Evolutionary conservation across 1,140 invertebrate genomes (phyloP).

Genomic region (Paraescarpia echinospica): DNA sequence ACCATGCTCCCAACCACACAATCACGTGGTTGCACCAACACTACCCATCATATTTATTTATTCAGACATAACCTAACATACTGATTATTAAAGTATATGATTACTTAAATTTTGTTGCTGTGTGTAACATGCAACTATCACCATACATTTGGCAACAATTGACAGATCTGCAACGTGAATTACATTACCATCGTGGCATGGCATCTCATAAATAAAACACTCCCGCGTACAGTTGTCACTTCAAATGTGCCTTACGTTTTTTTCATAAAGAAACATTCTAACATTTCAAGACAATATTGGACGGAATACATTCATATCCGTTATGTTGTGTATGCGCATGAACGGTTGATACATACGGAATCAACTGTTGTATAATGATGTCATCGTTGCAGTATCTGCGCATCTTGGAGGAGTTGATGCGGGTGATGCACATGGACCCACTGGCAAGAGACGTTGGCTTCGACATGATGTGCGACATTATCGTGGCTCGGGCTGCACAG

Average conservation of each 20-base stretch:
- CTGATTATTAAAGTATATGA: no score
- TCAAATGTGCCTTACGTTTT: no score
- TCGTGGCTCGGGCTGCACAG: slow-evolving; percentile 53
- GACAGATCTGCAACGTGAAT: no score
- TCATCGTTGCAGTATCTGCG: slow-evolving; percentile 43
- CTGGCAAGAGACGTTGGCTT: slow-evolving; percentile 55
- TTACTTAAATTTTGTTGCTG: no score
- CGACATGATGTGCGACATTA: slow-evolving; percentile 53
- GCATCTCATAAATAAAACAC: no score
- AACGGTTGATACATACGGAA: not conserved
- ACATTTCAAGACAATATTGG: no score
- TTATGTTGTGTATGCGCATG: no score
- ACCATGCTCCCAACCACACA: not conserved
- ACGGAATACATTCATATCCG: no score
- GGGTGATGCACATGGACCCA: slow-evolving; percentile 55
- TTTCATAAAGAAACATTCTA: no score
- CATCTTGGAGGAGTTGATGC: slow-evolving; percentile 49
- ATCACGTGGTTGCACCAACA: not conserved
- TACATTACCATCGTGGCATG: no score
- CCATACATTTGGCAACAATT: not conserved
- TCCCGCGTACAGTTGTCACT: no score
- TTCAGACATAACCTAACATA: no score
- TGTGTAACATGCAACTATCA: not conserved
- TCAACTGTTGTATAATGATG: not conserved
- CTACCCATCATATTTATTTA: not conserved